Evolutionary conservation across 2,797 vertebrate genomes (phyloP), one percentile per base, ranked within the genome.

Genomic region (Thamnophis elegans): DNA sequence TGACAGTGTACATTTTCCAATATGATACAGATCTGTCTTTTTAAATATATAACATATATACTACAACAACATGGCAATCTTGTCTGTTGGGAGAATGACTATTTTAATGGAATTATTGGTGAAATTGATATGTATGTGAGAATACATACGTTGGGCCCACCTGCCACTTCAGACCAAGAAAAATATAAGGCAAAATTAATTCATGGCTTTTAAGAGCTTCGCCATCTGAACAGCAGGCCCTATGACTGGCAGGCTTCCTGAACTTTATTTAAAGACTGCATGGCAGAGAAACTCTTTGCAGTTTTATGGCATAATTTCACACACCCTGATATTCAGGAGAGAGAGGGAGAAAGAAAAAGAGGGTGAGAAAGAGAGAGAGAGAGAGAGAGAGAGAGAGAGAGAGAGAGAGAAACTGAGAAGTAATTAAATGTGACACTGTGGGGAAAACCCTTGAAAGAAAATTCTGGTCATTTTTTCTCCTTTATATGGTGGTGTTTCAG

Each of bases 391-490:
- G 54, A 13, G 12, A 55, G 12, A 3, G 54, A 13, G 54, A 13
- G 54, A 13, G 12, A 13, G 54, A 13, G n/a, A 55, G 20, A 55
- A 20, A 58, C 93, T 95, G 94, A 56, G 89, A 93, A 94, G 93
- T 94, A 94, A 96, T 97, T 96, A 95, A 95, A 95, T 26, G 53
- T 91, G 93, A 93, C 92, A 94, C 96, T 93, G 90, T 91, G 4
- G 0, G 95, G 94, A 93, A 94, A 88, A 85, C 94, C 93, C 95
- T 82, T 95, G 87, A 94, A 96, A 93, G 93, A 93, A 91, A 93
- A 93, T 91, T 96, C 94, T 96, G 94, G 95, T 96, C 96, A 96
- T 93, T 94, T 94, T 82, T 94, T 94, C 86, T 95, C 92, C 91
- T 91, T 94, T 93, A 88, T 92, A 9, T 92, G 94, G 88, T 95